phyloP scores from a whole-genome alignment of 1,140 invertebrate genomes.

The Drosophila ficusphila region DNA sequence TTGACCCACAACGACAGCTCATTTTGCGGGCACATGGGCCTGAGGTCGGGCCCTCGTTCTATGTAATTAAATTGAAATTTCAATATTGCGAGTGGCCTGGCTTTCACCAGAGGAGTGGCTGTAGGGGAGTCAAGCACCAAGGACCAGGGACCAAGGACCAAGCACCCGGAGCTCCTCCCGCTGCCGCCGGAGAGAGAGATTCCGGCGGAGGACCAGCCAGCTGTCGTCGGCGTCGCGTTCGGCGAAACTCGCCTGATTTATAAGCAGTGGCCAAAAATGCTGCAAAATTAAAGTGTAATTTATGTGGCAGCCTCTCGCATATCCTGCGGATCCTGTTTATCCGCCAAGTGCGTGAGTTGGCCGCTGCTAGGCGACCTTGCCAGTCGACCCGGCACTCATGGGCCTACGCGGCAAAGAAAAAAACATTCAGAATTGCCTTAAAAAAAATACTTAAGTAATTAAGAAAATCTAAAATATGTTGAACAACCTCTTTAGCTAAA shows the following conservation, averaged over 20 bases:
- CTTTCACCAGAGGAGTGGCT: slow-evolving; percentile 1
- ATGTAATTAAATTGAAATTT: slow-evolving; percentile 83
- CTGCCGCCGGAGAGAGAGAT: slow-evolving; percentile 49
- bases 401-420: neutral
- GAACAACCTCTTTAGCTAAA: too few relatives aligned
- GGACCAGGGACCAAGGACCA: neutral
- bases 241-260: slow-evolving; percentile 64
- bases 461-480: too few relatives aligned
- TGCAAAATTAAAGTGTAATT: slow-evolving; percentile 83
- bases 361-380: slow-evolving; percentile 41
- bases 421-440: neutral
- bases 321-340: slow-evolving; percentile 64
- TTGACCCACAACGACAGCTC: slow-evolving; percentile 58
- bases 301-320: slow-evolving; percentile 60
- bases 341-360: slow-evolving; percentile 56
- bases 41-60: slow-evolving; percentile 57
- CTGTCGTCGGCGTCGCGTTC: slow-evolving; percentile 26
- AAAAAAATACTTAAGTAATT: too few relatives aligned
- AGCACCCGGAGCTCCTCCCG: neutral
- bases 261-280: slow-evolving; percentile 80
- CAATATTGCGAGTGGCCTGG: slow-evolving; percentile 72
- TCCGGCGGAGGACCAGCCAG: slow-evolving; percentile 27
- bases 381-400: neutral
- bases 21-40: slow-evolving; percentile 62
- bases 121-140: neutral